Evolutionary conservation across 2,113 vertebrate genomes (phyloP), one percentile per base, ranked within the genome.

Genomic region (Scophthalmus maximus): DNA sequence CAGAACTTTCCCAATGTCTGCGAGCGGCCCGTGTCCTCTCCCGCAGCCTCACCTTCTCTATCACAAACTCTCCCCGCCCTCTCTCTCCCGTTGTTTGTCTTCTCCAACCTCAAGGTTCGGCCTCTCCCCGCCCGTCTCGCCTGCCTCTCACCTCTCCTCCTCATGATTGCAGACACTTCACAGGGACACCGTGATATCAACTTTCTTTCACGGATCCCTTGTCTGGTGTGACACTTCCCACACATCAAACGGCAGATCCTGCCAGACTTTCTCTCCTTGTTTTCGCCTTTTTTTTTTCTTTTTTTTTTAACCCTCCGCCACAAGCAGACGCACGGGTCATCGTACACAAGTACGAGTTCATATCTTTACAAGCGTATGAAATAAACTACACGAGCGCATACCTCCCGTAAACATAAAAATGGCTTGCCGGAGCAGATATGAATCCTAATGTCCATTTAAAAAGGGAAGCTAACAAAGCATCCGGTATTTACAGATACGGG

Each of bases 131-230:
- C 10, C 32, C 27, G 53, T 14, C 46, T 67, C 63, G 23, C 47
- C 50, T 70, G 18, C 36, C 36, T 40, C 17, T 74, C 68, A 67
- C 59, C 56, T 52, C 64, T 70, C 40, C 73, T 73, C 75, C 51
- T 76, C 50, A 36, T 9, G 22, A 82, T 66, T 23, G 55, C 56
- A 66, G 44, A 71, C 76, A 78, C 66, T 87, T 85, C 46, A 71
- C 81, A 62, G 68, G 72, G 77, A 83, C 72, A 53, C 82, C 57
- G 85, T 82, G 81, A 90, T 83, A 87, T 79, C 80, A 81, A 34
- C 78, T 79, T 76, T 76, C n/a, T 86, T 87, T 87, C 77, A 83
- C 65, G 44, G 77, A 63, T 82, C 65, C 65, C 82, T 85, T 84
- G 85, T 89, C 80, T 29, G 79, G 66, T 62, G 70, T 57, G 82